Base-by-base conservation (phyloP, 2,888 invertebrate genomes). In the Lasioglossum villosulum region DNA sequence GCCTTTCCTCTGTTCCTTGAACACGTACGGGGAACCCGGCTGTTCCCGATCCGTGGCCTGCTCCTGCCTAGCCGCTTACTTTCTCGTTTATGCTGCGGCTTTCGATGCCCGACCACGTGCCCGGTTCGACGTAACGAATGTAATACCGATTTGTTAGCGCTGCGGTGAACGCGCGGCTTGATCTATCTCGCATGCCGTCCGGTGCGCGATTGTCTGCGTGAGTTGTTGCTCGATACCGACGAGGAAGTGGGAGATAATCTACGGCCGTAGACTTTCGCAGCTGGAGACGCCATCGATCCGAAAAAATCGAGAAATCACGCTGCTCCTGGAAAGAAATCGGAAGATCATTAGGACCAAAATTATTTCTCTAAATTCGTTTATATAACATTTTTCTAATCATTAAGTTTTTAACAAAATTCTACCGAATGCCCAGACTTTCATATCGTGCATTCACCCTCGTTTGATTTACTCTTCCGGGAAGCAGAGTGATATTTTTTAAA, bases 61-160 rank as follows among this genome's bases (percentile, higher is more conserved):
- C 30, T 56, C 52, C 63, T 45, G 23, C 52, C 59, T 56, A 16
- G 63, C 14, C 45, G 39, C 19, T 56, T 52, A 75, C 81, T 84
- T 70, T 83, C 78, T 79, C 80, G 72, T 78, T 85, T 30, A 39
- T 30, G 52, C 77, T 84, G 86, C 75, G 83, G 85, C 84, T 89
- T 89, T 75, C 71, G 48, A 70, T 34, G 63, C 19, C 48, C 74
- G 74, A 59, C 87, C 78, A 72, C 86, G 83, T 75, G 83, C 86
- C 76, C 75, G 76, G 75, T 66, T 78, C 70, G 82, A 84, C 80
- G 75, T 71, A 72, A 83, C 78, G 45, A 75, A 78, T 73, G 85
- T 73, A 84, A 81, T 78, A 66, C 66, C 82, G 82, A 89, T 89
- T 88, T 81, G 87, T 89, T 89, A 86, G 30, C 77, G 59, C 59